phyloP scores from a whole-genome alignment of 2,113 vertebrate species.

The Crotophaga sulcirostris region DNA sequence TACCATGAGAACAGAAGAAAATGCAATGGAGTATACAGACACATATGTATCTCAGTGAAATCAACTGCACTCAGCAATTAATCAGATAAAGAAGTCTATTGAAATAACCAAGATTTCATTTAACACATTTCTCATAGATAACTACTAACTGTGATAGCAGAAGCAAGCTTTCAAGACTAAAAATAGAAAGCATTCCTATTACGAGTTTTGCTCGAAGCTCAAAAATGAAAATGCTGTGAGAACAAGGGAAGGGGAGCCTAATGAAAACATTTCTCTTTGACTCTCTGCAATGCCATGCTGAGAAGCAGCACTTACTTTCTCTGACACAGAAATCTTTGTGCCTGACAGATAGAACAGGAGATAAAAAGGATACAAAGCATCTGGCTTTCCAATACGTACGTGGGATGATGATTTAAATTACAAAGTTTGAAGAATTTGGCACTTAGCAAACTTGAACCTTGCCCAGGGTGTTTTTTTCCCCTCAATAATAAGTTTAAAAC shows the following conservation, averaged over 20 bases:
- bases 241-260: neutral
- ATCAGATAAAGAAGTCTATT: neutral
- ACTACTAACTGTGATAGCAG: neutral
- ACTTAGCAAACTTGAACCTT: neutral
- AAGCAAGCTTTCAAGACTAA: neutral
- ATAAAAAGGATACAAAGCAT: conserved; percentile 43
- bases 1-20: neutral
- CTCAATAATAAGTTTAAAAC: neutral
- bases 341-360: conserved; percentile 25
- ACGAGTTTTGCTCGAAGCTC: neutral
- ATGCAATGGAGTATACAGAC: neutral
- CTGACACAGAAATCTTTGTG: neutral
- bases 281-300: neutral
- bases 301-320: conserved; percentile 2
- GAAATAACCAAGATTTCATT: neutral
- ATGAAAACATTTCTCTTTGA: neutral
- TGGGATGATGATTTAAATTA: conserved; percentile 33
- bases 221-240: neutral
- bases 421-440: conserved; percentile 5
- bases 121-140: conserved; percentile 21
- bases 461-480: neutral
- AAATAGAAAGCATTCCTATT: neutral
- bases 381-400: neutral
- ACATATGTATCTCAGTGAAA: neutral
- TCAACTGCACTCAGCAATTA: conserved; percentile 11